A percentile compares a stretch with the other conserved stretches of the same genome.
Evolutionary conservation across 2,797 vertebrate species (phyloP).

Genomic region (Anabas testudineus): DNA sequence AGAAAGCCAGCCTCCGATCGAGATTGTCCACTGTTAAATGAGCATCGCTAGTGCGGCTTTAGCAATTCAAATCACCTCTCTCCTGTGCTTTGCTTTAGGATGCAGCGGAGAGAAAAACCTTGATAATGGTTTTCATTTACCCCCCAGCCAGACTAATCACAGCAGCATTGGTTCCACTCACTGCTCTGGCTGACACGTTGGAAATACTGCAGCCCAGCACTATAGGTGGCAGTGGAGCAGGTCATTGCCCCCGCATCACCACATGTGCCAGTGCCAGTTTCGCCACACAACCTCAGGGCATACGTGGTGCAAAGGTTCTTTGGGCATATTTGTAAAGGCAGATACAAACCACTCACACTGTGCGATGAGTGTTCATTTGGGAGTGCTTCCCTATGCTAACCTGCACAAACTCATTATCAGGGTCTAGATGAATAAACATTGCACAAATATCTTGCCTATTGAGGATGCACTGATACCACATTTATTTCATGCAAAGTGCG

Average conservation of each 20-base stretch:
- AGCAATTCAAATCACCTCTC: slow-evolving; percentile 76
- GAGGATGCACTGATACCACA: too few relatives aligned
- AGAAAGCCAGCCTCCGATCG: slow-evolving; percentile 42
- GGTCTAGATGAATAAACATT: slow-evolving; percentile 7
- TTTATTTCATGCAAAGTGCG: too few relatives aligned
- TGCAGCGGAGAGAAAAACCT: slow-evolving; percentile 72
- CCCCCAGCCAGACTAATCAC: slow-evolving; percentile 83
- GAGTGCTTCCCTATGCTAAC: slow-evolving; percentile 2
- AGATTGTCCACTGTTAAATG: slow-evolving; percentile 69
- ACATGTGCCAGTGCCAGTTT: slow-evolving; percentile 37
- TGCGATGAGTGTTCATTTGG: slow-evolving; percentile 1
- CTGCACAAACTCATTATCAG: slow-evolving; percentile 2
- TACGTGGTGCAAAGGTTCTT: neutral
- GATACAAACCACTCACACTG: slow-evolving; percentile 7
- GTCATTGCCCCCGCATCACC: slow-evolving; percentile 42
- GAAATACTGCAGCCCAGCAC: slow-evolving; percentile 65
- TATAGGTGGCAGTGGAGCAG: slow-evolving; percentile 58
- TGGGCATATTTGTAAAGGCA: slow-evolving; percentile 30
- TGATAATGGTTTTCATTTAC: slow-evolving; percentile 86
- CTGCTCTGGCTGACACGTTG: slow-evolving; percentile 71
- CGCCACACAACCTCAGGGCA: slow-evolving; percentile 36
- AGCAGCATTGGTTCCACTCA: slow-evolving; percentile 75
- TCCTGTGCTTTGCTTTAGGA: slow-evolving; percentile 74
- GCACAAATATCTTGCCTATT: too few relatives aligned
- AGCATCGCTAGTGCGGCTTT: slow-evolving; percentile 55